Evolutionary conservation across 2,797 vertebrate genomes (phyloP).

Genomic region (Acropternis orthonyx): DNA sequence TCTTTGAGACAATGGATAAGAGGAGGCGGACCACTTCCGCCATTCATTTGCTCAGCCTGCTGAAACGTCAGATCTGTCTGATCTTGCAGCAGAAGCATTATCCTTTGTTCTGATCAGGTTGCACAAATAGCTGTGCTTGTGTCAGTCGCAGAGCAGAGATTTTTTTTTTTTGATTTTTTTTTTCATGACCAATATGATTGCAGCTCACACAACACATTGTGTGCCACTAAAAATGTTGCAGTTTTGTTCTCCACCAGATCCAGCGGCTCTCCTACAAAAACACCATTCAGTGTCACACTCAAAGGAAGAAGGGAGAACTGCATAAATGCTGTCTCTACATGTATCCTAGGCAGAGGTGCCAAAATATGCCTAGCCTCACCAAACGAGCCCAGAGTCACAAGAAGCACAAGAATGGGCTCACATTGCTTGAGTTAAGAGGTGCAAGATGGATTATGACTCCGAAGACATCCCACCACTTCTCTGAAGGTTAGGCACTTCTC

Average conservation of each 20-base stretch:
- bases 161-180: background rate
- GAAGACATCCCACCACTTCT: background rate
- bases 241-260: background rate
- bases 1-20: constrained; percentile 57
- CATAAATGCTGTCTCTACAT: background rate
- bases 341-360: background rate
- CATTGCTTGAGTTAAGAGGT: background rate
- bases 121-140: constrained; percentile 42
- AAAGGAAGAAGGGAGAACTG: background rate
- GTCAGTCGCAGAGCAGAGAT: constrained; percentile 8
- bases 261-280: background rate
- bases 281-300: accelerated
- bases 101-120: constrained; percentile 63
- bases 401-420: background rate
- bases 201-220: background rate
- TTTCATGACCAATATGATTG: background rate
- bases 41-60: constrained; percentile 59
- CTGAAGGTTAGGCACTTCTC: background rate
- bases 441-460: background rate
- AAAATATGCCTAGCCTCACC: background rate
- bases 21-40: constrained; percentile 48
- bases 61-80: constrained; percentile 50
- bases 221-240: background rate
- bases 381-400: background rate
- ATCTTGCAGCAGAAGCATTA: constrained; percentile 51